Percentiles rank a stretch among this genome's conserved stretches.
phyloP scores from a whole-genome alignment of 92 coral and sea anemone genomes.

The Phenganax stokvisi region DNA sequence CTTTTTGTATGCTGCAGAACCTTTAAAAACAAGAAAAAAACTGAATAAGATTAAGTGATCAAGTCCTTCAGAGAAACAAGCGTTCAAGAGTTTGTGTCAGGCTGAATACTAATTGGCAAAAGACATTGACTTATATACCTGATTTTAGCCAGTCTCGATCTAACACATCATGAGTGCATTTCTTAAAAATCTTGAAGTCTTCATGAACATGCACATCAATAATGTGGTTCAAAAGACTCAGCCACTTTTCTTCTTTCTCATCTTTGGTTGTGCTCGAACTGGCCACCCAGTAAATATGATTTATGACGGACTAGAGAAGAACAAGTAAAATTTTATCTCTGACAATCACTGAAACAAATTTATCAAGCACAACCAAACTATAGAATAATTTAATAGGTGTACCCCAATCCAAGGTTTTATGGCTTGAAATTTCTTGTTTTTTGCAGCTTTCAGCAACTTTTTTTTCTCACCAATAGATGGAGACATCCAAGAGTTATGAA shows the following conservation, averaged over 20 bases:
- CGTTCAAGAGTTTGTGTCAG: neutral
- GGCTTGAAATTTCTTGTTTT: constrained; percentile 27
- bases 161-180: constrained; percentile 21
- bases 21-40: neutral
- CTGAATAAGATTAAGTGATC: neutral
- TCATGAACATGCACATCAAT: constrained; percentile 7
- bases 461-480: constrained; percentile 34
- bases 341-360: neutral
- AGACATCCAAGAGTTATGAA: no score
- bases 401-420: constrained; percentile 44
- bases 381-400: neutral
- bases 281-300: constrained; percentile 43
- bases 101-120: neutral
- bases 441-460: constrained; percentile 31
- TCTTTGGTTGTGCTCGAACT: constrained; percentile 31
- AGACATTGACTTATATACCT: neutral
- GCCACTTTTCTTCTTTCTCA: constrained; percentile 36
- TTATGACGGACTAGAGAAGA: constrained; percentile 25
- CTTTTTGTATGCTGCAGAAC: constrained; percentile 44
- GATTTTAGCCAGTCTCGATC: constrained; percentile 27
- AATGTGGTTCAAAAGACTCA: constrained; percentile 22
- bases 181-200: constrained; percentile 11
- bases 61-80: neutral
- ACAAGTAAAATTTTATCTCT: neutral
- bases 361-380: neutral